Evolutionary conservation across 2,888 invertebrate genomes (phyloP).

Genomic region (Mamestra brassicae): DNA sequence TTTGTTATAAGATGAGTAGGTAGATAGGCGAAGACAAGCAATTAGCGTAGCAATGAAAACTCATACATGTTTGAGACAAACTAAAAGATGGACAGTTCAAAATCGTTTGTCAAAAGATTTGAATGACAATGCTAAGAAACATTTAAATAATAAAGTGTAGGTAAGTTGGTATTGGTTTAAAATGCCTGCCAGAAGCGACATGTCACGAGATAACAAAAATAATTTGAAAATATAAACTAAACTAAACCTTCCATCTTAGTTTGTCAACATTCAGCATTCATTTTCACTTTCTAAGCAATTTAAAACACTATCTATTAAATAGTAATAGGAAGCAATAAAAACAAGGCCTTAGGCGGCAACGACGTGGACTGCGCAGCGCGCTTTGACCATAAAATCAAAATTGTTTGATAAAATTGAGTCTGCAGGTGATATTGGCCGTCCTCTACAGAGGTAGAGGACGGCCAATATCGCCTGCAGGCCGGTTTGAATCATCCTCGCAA

Average conservation of each 20-base stretch:
- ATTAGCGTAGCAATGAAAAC: conserved; percentile 16
- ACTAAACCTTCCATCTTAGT: no score
- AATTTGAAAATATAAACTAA: neutral
- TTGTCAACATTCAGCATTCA: neutral
- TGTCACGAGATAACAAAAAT: neutral
- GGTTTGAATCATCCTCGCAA: conserved; percentile 32
- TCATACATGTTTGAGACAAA: conserved; percentile 11
- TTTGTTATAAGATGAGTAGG: neutral
- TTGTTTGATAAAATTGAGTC: conserved; percentile 43
- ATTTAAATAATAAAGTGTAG: conserved; percentile 13
- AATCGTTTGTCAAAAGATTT: neutral
- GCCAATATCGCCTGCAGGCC: conserved; percentile 29
- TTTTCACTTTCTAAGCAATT: neutral
- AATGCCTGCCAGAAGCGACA: neutral
- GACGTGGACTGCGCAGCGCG: neutral
- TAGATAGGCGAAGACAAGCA: conserved; percentile 34
- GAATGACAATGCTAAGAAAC: neutral
- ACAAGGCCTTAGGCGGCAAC: conserved; percentile 13
- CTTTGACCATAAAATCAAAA: conserved; percentile 48
- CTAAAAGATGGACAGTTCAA: neutral
- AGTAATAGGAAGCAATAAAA: conserved; percentile 22
- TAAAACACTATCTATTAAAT: conserved; percentile 13
- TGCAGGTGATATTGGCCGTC: no score
- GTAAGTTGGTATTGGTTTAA: neutral
- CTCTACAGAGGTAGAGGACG: conserved; percentile 12